Evolutionary conservation across 53 echinoderm and acorn worm species (phyloP).

Genomic region (Paelopatides confundens): DNA sequence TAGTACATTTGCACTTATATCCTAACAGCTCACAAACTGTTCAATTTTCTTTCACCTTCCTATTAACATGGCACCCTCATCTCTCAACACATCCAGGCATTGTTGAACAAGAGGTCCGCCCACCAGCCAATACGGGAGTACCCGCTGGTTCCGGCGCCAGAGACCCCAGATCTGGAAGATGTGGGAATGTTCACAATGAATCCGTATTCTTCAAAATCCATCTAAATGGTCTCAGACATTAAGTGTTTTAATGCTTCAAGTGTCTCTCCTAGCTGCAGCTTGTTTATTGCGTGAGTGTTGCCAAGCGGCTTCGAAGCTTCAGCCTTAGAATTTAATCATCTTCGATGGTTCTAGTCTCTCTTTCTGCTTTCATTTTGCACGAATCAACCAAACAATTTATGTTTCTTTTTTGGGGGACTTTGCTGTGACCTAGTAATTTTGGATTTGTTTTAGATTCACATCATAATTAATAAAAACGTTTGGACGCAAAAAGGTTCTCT

Average conservation of each 20-base stretch:
- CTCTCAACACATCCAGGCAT: slow-evolving; percentile 56
- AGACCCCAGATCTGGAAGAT: slow-evolving; percentile 94
- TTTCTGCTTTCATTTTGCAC: no score
- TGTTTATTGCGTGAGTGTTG: neutral
- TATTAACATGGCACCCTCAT: slow-evolving; percentile 20
- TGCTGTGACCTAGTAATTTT: no score
- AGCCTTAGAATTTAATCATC: no score
- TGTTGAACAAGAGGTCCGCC: slow-evolving; percentile 76
- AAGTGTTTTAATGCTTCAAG: neutral
- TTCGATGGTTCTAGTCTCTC: no score
- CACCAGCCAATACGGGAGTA: slow-evolving; percentile 98
- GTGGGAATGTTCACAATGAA: slow-evolving; percentile 84
- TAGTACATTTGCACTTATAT: no score
- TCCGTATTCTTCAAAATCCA: slow-evolving; percentile 34
- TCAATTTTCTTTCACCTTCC: neutral
- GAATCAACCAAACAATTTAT: no score
- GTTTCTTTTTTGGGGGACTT: no score
- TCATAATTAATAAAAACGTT: no score
- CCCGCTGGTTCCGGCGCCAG: slow-evolving; percentile 88
- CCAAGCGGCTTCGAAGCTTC: no score
- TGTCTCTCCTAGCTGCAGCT: neutral
- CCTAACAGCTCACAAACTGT: no score
- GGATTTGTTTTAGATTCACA: no score
- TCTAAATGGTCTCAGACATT: slow-evolving; percentile 1
- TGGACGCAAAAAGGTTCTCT: no score